Base-by-base conservation (phyloP, 2,797 vertebrate genomes). In the Melanotaenia boesemani region DNA sequence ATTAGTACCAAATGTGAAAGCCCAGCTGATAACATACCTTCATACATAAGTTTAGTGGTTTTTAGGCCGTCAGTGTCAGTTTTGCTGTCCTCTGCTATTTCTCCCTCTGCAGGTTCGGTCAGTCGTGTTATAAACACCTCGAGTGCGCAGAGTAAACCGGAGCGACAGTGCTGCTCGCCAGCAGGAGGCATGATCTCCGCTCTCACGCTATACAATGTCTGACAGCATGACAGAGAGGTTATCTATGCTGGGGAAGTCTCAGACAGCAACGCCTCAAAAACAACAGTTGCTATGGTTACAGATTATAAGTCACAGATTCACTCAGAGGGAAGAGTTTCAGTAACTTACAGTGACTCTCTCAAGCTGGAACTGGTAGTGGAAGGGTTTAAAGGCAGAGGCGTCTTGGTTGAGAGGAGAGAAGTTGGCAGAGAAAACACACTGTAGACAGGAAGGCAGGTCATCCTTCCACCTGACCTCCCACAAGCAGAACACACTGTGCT, bases 1-100 rank as follows among this genome's bases (percentile, higher is more conserved):
- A 7, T 37, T 37, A 37, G 36, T 37, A 37, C 36, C 36, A 37
- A 37, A 37, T 37, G 39, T 41, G 7, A 20, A 18, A 32, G 24
- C 4, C 13, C 20, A 5, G 36, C 24, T 11, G 50, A 16, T 24
- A 7, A 37, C 90, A 44, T 85, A 99, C 98, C 98, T 95, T 99
- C 96, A 86, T 99, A 99, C 96, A 99, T 95, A 4, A 99, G 95
- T 89, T 97, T 97, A 54, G 96, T 96, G 39, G 95, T 96, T 81
- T 94, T 95, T 39, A 94, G 93, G 10, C 96, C 95, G 1, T 97
- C 96, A 0, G 91, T 91, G 67, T 97, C 96, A 0, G 91, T 94
- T 76, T 95, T 93, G n/a, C 96, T 95, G 62, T 98, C 97, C n/a
- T 98, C 97, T 67, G 95, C 95, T 72, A 89, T 83, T 73, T 98